Percentiles rank a stretch among this genome's conserved stretches.
Evolutionary conservation across 2,113 vertebrate genomes (phyloP).

Genomic region (Columbina picui): DNA sequence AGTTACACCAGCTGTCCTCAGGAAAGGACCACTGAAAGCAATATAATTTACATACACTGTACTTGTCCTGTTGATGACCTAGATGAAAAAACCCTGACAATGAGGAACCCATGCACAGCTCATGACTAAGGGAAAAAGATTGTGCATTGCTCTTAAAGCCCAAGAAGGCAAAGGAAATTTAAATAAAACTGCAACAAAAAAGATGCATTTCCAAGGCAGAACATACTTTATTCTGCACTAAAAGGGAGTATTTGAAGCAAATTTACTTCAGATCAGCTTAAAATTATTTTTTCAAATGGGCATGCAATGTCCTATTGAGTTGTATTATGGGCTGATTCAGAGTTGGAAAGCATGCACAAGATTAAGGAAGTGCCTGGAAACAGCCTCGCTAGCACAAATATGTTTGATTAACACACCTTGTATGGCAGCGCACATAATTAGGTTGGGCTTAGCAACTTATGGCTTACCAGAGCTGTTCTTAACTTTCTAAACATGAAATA

Average conservation of each 20-base stretch:
- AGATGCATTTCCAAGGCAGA: neutral
- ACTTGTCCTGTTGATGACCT: neutral
- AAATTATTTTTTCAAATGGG: neutral
- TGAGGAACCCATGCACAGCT: neutral
- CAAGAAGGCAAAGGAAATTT: neutral
- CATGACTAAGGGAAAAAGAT: neutral
- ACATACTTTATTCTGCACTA: rapidly evolving
- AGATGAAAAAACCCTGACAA: neutral
- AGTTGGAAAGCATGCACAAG: neutral
- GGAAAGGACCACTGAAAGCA: neutral
- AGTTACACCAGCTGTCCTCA: neutral
- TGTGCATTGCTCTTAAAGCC: neutral
- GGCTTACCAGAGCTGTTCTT: neutral
- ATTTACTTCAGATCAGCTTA: neutral
- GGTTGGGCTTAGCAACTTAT: neutral
- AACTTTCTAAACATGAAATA: neutral
- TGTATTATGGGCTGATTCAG: neutral
- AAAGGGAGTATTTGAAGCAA: neutral
- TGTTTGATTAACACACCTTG: neutral
- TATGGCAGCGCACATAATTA: neutral
- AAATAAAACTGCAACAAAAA: neutral
- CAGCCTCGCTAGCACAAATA: neutral
- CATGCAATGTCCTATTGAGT: neutral
- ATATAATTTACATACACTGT: neutral
- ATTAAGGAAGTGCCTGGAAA: neutral